Conservation (phyloP, 1,140 invertebrate species). For the Trachelipus rathkii region DNA sequence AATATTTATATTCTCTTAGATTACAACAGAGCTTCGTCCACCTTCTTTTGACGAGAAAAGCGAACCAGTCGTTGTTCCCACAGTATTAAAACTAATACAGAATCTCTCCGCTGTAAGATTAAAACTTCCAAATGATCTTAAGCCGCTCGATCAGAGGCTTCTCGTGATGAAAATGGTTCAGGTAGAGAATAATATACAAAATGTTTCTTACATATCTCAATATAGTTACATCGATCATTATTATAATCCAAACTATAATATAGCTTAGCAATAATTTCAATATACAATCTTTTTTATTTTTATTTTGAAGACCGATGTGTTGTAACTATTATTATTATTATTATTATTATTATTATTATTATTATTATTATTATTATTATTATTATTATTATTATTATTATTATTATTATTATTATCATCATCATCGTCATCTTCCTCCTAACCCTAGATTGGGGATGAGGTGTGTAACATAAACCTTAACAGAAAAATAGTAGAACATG, state of each 20-base stretch:
- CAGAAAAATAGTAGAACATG: no score
- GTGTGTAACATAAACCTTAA: no score
- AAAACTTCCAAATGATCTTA: constrained; percentile 77
- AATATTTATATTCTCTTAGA: constrained; percentile 12
- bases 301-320: no score
- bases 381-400: no score
- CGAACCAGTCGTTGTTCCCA: constrained; percentile 84
- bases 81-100: constrained; percentile 73
- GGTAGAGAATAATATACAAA: constrained; percentile 48
- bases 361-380: no score
- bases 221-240: neutral
- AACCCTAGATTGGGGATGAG: no score
- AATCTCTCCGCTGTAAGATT: constrained; percentile 85
- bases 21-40: constrained; percentile 47
- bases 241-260: no score
- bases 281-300: no score
- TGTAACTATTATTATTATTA: neutral
- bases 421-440: no score
- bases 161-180: constrained; percentile 80
- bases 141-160: constrained; percentile 73
- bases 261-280: no score
- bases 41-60: constrained; percentile 59
- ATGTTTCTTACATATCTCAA: neutral
- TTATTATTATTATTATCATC: no score
- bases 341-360: neutral